Base-by-base conservation (phyloP, 1,140 invertebrate species). In the Drosophila navojoa region DNA sequence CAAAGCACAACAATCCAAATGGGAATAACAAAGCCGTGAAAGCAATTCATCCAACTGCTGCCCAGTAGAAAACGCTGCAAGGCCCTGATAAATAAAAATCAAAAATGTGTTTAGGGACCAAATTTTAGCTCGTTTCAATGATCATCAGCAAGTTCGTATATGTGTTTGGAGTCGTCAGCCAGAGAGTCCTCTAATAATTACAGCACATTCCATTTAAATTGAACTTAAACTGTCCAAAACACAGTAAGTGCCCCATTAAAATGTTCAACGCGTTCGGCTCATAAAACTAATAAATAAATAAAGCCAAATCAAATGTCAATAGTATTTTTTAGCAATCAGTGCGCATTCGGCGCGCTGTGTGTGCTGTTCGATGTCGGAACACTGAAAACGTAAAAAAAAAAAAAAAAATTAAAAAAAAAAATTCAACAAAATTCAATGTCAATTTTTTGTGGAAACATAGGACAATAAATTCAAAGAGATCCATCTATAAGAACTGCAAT, bases 281-380 rank as follows among this genome's bases (percentile, higher is more conserved):
- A 73, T 87, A 73, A 70, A 84, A 67, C 58, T 47, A 79, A 70
- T 68, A 78, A 79, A 68, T 54, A 53, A 55, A 78, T 70, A 77
- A 67, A 22, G 19, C 13, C 68, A 87, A 81, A 70, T 58, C 10
- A 53, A 44, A 79, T 67, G 49, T 80, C 42, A 76, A 72, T 75
- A 47, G 7, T 71, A 68, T 29, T 55, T 62, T 50, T 68, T 47
- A 49, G 50, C 47, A 40, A 54, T 79, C 81, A 86, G 78, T 87
- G 60, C 62, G 67, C 58, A 75, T 32, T 64, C 63, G 42, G 67
- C 50, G 71, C 60, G 61, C 63, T 70, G 53, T 50, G 79, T 58
- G 82, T 76, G 58, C 79, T 60, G 68, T 73, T 81, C 64, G 71
- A 53, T 42, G 52, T 62, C 76, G 79, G 71, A 61, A 38, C 55